Conservation (phyloP, 2,888 invertebrate genomes). For the Taenaris catops region DNA sequence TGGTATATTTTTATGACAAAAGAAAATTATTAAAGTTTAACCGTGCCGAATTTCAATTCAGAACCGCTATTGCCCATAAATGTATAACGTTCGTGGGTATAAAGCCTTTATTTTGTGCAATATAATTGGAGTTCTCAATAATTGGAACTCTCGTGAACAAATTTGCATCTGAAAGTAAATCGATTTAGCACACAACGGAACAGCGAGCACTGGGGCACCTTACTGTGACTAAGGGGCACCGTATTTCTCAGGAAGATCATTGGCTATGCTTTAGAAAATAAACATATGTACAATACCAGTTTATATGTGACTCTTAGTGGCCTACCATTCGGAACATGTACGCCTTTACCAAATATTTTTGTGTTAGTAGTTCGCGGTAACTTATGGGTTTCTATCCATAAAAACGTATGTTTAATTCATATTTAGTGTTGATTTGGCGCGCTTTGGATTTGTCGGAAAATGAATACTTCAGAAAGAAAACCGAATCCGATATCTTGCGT, state of each 20-base stretch:
- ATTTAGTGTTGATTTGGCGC: too few species aligned
- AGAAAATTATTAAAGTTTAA: background rate
- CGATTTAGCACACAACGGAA: slow-evolving; percentile 21
- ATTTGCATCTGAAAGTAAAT: slow-evolving; percentile 39
- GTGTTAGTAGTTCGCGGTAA: too few species aligned
- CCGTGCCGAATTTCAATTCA: slow-evolving; percentile 3
- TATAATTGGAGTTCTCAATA: slow-evolving; percentile 24
- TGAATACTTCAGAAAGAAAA: too few species aligned
- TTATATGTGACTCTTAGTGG: too few species aligned
- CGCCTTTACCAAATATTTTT: too few species aligned
- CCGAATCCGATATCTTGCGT: too few species aligned
- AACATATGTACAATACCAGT: too few species aligned
- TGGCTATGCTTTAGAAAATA: background rate
- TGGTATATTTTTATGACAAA: background rate
- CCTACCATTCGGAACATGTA: too few species aligned
- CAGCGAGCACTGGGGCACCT: background rate
- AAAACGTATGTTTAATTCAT: too few species aligned
- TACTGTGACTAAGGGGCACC: background rate
- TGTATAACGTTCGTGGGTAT: too few species aligned
- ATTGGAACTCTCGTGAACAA: slow-evolving; percentile 26
- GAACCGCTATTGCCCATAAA: slow-evolving; percentile 2
- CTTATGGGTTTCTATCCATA: too few species aligned
- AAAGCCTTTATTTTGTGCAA: slow-evolving; percentile 13
- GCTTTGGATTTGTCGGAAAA: too few species aligned
- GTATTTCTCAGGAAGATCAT: background rate